Evolutionary conservation across 2,888 invertebrate genomes (phyloP).

Genomic region (Falcaria lacertinaria): DNA sequence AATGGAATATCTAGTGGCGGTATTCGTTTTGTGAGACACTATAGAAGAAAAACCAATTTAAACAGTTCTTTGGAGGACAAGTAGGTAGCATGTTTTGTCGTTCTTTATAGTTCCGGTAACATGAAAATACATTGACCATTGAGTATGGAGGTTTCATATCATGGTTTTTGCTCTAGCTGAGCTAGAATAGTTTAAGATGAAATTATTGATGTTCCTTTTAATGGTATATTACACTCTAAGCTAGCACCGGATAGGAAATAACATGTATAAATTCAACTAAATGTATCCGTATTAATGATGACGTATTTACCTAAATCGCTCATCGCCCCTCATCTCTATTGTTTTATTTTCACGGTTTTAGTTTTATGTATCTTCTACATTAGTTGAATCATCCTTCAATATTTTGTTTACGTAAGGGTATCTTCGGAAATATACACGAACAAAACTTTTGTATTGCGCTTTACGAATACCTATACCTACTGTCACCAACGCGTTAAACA

Average conservation of each 20-base stretch:
- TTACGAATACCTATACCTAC: slow-evolving; percentile 4
- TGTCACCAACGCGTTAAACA: background rate
- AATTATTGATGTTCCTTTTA: background rate
- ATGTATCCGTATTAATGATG: slow-evolving; percentile 11
- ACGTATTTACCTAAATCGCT: slow-evolving; percentile 14
- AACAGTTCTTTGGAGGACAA: too few relatives aligned
- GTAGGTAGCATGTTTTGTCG: too few relatives aligned
- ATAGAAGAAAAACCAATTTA: too few relatives aligned
- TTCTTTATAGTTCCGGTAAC: background rate
- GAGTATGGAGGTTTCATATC: background rate
- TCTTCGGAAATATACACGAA: slow-evolving; percentile 9
- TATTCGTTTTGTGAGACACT: too few relatives aligned
- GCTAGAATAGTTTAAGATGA: background rate
- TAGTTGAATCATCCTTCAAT: slow-evolving; percentile 7
- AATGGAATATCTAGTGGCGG: too few relatives aligned
- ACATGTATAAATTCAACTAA: slow-evolving; percentile 4
- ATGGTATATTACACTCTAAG: too few relatives aligned
- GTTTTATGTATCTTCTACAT: background rate
- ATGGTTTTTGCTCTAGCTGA: background rate
- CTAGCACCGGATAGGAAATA: background rate
- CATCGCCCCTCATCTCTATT: slow-evolving; percentile 1
- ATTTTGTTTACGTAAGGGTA: slow-evolving; percentile 5
- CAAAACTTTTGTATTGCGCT: slow-evolving; percentile 19
- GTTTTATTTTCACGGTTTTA: background rate
- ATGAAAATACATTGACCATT: background rate